A percentile compares a stretch with the other conserved stretches of the same genome.
Conservation (phyloP, 2,797 vertebrate genomes). For the Acanthiza pusilla region DNA sequence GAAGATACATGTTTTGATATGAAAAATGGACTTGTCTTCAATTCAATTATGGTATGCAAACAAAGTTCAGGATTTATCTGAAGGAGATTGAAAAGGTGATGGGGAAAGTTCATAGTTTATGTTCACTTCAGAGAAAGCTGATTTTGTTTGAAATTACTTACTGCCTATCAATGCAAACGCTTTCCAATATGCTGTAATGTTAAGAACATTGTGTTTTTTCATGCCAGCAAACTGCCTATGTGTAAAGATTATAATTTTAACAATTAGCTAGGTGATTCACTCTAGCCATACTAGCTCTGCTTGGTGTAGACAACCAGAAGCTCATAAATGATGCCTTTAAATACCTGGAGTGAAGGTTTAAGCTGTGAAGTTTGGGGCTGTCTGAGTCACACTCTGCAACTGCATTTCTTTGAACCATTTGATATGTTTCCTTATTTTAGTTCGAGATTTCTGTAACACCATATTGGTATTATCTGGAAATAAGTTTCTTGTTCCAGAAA, state of each 20-base stretch:
- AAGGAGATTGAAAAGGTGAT: neutral
- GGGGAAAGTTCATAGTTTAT: neutral
- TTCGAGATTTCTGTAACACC: neutral
- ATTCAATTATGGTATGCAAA: constrained; percentile 10
- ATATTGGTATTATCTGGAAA: neutral
- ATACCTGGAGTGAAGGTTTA: neutral
- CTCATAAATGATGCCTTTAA: neutral
- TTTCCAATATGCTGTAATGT: neutral
- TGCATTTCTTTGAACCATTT: neutral
- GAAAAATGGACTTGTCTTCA: neutral
- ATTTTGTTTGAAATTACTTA: neutral
- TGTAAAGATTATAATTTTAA: neutral
- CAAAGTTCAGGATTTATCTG: neutral
- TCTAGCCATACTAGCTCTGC: neutral
- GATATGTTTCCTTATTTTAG: neutral
- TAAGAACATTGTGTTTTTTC: neutral
- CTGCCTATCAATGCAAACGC: neutral
- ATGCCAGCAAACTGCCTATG: neutral
- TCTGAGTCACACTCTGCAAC: neutral
- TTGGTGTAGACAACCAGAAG: neutral
- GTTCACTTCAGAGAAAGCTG: neutral
- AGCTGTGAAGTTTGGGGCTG: neutral
- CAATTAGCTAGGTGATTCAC: neutral
- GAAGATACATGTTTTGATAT: neutral
- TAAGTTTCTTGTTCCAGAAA: neutral